A percentile compares a stretch with the other conserved stretches of the same genome.
These are phyloP conservation scores for Cephus pygmeus DNA, from an alignment of 2,888 invertebrate species.

Conservation along the genomic window DNA sequence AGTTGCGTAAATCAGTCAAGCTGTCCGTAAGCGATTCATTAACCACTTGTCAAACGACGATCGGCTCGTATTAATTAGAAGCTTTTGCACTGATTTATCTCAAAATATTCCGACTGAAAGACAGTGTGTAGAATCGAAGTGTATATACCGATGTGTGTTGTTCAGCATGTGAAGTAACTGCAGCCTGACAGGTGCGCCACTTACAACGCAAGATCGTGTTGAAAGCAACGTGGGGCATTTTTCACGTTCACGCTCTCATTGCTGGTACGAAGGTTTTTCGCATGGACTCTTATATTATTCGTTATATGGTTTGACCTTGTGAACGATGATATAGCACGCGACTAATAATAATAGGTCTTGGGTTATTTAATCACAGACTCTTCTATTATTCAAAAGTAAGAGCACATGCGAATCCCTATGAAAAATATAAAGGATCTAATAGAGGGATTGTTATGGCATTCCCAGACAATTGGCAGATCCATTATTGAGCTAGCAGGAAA, in stretches of 20 bases:
- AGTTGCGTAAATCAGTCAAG: not conserved
- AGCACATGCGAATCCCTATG: not conserved
- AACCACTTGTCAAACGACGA: not conserved
- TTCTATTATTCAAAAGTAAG: not conserved
- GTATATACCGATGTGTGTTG: not conserved
- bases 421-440: not conserved
- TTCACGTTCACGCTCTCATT: conserved; percentile 63
- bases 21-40: not conserved
- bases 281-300: conserved; percentile 10
- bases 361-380: not conserved
- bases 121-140: not conserved
- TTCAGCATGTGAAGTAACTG: not conserved
- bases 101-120: not conserved
- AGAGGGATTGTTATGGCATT: not conserved
- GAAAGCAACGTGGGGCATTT: conserved; percentile 45
- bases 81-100: not conserved
- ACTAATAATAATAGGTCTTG: not conserved
- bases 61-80: not conserved
- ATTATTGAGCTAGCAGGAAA: not conserved
- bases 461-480: not conserved
- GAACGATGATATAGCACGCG: conserved; percentile 24
- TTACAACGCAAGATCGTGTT: conserved; percentile 23
- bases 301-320: conserved; percentile 25
- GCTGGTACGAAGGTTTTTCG: conserved; percentile 53
- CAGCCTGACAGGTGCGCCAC: not conserved